Conservation (phyloP, 2,113 vertebrate species). For the Peromyscus maniculatus region DNA sequence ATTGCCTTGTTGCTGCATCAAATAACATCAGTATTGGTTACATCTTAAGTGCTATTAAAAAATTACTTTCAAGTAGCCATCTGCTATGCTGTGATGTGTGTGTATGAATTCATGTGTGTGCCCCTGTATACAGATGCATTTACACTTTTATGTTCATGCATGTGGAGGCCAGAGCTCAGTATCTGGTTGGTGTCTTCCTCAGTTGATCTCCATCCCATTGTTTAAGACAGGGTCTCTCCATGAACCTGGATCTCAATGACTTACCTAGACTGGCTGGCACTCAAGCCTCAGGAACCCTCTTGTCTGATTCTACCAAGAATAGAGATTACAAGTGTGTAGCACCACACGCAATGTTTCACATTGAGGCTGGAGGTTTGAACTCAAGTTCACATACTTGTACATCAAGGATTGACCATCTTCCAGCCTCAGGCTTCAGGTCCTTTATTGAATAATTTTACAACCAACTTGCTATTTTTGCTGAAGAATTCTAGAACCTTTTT, state of each 20-base stretch:
- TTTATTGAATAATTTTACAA: not conserved
- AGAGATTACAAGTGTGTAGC: not conserved
- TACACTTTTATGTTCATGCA: too few relatives aligned
- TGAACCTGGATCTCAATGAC: not conserved
- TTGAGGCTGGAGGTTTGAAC: not conserved
- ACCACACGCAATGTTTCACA: not conserved
- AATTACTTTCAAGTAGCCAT: not conserved
- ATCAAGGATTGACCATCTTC: not conserved
- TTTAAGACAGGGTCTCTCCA: too few relatives aligned
- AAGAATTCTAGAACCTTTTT: not conserved
- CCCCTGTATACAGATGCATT: too few relatives aligned
- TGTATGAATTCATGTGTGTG: not conserved
- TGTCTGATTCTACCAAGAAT: not conserved
- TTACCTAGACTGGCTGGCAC: not conserved
- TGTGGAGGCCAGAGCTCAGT: not conserved
- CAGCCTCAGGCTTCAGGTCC: not conserved
- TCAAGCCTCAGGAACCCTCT: not conserved
- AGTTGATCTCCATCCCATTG: not conserved
- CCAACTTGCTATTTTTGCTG: not conserved
- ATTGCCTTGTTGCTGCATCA: not conserved
- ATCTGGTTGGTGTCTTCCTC: not conserved
- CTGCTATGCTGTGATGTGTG: not conserved
- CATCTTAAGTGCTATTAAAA: conserved; percentile 18
- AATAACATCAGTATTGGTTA: not conserved
- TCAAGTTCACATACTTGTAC: not conserved